These are phyloP conservation scores for Exephanes ischioxanthus DNA, from an alignment of 2,888 invertebrate genomes.

Conservation along the genomic window DNA sequence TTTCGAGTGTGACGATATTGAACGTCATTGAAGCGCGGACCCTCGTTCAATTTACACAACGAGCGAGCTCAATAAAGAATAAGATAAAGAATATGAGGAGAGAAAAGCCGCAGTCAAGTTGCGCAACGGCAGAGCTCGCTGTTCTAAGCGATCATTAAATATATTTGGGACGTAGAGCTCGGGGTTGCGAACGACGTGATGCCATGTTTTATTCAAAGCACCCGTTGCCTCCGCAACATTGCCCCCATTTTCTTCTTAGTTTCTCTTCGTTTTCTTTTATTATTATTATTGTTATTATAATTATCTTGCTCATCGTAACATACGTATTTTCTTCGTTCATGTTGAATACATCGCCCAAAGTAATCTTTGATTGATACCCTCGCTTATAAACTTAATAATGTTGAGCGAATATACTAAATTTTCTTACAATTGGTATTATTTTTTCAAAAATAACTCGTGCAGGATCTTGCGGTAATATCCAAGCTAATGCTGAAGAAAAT, in stretches of 20 bases:
- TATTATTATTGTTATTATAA: background rate
- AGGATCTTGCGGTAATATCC: background rate
- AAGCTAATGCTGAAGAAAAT: background rate
- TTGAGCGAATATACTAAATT: background rate
- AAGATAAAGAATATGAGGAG: constrained; percentile 16
- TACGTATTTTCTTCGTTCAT: constrained; percentile 13
- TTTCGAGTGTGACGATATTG: constrained; percentile 32
- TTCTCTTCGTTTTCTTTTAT: constrained; percentile 27
- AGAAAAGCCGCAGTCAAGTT: constrained; percentile 25
- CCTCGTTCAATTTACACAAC: constrained; percentile 2
- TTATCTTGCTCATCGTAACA: constrained; percentile 12
- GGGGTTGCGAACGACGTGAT: constrained; percentile 50
- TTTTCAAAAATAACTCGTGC: background rate
- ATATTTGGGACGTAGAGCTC: constrained; percentile 55
- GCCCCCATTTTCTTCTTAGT: constrained; percentile 59
- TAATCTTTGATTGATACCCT: background rate
- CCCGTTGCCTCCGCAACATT: constrained; percentile 66
- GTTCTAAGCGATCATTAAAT: constrained; percentile 61
- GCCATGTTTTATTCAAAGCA: constrained; percentile 67
- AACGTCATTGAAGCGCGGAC: background rate
- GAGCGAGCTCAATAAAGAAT: constrained; percentile 12
- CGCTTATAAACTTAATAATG: no score
- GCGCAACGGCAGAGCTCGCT: constrained; percentile 38
- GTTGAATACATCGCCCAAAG: background rate
- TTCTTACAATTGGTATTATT: no score